Percentiles rank a stretch among this genome's conserved stretches.
Conservation (phyloP, 1,140 invertebrate species). For the Callitettix versicolor region DNA sequence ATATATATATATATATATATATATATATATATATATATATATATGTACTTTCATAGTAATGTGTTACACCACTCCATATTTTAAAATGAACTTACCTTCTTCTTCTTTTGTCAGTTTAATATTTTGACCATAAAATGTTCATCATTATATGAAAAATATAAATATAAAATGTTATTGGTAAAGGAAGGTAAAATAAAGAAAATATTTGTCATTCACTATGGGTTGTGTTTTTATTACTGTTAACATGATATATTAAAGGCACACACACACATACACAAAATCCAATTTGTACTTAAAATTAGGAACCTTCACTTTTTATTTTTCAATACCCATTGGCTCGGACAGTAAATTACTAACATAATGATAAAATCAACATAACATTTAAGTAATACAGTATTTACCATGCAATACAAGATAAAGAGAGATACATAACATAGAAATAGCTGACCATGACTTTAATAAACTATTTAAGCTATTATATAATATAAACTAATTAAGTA, state of each 20-base stretch:
- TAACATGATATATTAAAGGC: conserved; percentile 25
- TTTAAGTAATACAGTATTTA: conserved; percentile 3
- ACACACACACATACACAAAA: conserved; percentile 25
- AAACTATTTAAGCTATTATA: neutral
- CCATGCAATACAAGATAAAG: conserved; percentile 1
- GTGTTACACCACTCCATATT: too few species aligned
- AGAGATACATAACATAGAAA: too few species aligned
- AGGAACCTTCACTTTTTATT: conserved; percentile 25
- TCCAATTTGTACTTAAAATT: conserved; percentile 26
- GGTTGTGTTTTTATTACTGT: conserved; percentile 22
- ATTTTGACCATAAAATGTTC: too few species aligned
- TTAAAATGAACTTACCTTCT: too few species aligned
- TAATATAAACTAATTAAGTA: neutral
- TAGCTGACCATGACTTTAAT: neutral
- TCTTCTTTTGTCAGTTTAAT: too few species aligned
- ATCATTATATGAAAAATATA: too few species aligned
- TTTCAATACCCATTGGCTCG: conserved; percentile 23
- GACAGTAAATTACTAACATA: conserved; percentile 22
- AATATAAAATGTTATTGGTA: too few species aligned
- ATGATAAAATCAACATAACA: conserved; percentile 16
- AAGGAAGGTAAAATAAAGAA: too few species aligned
- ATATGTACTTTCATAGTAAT: too few species aligned
- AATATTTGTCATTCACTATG: conserved; percentile 16
- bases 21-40: too few species aligned
- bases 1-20: too few species aligned